A percentile compares a stretch with the other conserved stretches of the same genome.
Conservation (phyloP, 2,113 vertebrate genomes). For the Dromiciops gliroides region DNA sequence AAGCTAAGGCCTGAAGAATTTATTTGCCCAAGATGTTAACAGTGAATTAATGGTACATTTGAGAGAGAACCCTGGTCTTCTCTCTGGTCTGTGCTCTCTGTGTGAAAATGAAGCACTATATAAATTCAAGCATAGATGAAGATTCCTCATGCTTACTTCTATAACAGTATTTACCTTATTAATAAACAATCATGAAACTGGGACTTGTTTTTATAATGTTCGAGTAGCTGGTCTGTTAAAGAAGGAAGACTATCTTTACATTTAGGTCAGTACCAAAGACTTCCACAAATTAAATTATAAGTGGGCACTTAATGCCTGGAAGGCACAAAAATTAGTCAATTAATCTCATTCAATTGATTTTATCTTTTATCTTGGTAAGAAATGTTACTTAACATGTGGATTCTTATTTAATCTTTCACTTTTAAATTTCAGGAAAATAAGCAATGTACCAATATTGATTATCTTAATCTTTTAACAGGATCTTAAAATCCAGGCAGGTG, state of each 20-base stretch:
- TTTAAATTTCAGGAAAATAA: constrained; percentile 34
- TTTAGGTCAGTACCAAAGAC: neutral
- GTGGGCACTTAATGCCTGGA: neutral
- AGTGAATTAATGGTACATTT: neutral
- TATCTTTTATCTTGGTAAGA: neutral
- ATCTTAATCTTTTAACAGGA: constrained; percentile 5
- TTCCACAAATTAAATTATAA: neutral
- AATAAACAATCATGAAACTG: neutral
- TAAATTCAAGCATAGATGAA: neutral
- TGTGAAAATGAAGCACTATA: neutral
- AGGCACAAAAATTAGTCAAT: neutral
- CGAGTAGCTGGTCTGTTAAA: neutral
- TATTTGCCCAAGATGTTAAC: neutral
- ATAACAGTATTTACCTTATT: neutral
- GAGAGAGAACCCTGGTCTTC: neutral
- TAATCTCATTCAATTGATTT: neutral
- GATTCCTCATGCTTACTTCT: neutral
- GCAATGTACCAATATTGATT: neutral
- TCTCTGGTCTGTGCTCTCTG: neutral
- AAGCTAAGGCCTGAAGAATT: neutral
- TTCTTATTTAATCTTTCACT: constrained; percentile 37
- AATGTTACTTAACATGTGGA: neutral
- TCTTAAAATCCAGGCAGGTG: constrained; percentile 1
- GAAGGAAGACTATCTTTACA: neutral
- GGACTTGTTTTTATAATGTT: neutral